Base-by-base conservation (phyloP, 2,888 invertebrate species). In the Cryptocephalus primarius region DNA sequence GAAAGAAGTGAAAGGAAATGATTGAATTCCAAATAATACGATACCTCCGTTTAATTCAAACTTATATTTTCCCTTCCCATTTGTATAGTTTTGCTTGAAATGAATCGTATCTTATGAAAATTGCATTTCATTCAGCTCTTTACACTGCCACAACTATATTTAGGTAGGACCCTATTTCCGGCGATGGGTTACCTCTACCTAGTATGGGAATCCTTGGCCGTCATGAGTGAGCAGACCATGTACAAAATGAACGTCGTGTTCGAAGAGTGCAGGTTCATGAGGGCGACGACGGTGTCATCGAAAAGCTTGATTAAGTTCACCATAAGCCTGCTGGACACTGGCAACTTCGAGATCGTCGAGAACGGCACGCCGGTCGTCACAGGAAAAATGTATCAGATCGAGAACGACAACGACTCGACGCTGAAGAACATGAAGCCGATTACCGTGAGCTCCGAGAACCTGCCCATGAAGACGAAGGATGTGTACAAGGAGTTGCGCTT, bases 401-500 rank as follows among this genome's bases (percentile, higher is more conserved):
- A 40, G 8, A 55, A 52, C 65, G 64, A 34, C 61, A 82, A 77
- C 75, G 39, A 49, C 8, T 8, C 42, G 4, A 47, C 40, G 14
- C 13, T 43, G 10, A 8, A 43, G 9, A 4, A 36, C 12, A 12
- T 33, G 1, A 8, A 34, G n/a, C 43, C 38, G 1, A 9, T 34
- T 8, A 22, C 40, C 6, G n/a, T 9, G 8, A 31, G 39, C 9
- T 32, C 32, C 1, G 69, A 70, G 45, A 58, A 71, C 38, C 70
- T 72, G 39, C 70, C 71, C 42, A 56, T 83, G 60, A 68, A 75
- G 0, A 72, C 74, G 2, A 78, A 75, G 53, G 83, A 82, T 65
- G 77, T 82, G 60, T 83, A 83, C 41, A 82, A 82, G 56, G 82
- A 83, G 57, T 62, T 86, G 32, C 73, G 79, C 53, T 69, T 86